Evolutionary conservation across 2,113 vertebrate species (phyloP).

Genomic region (Erpornis zantholeuca): DNA sequence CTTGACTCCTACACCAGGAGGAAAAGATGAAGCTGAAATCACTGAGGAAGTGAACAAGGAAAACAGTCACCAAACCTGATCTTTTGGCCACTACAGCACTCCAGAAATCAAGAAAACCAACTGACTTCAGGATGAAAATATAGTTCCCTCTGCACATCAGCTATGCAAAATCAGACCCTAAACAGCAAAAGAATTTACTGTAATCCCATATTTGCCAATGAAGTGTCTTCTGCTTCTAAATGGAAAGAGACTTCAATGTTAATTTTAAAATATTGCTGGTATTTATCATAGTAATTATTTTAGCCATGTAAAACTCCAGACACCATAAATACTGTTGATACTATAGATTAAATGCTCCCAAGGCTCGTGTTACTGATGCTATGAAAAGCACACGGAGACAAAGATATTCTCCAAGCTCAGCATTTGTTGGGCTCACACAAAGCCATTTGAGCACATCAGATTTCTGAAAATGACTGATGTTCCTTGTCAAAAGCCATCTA

Average conservation of each 20-base stretch:
- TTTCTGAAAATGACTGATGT: slow-evolving; percentile 14
- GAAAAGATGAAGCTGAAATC: neutral
- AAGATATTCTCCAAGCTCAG: slow-evolving; percentile 21
- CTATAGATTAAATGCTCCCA: slow-evolving; percentile 55
- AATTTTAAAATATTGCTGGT: slow-evolving; percentile 56
- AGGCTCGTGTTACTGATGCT: neutral
- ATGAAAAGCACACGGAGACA: neutral
- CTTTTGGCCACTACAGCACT: neutral
- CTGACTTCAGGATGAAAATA: neutral
- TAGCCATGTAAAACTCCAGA: slow-evolving; percentile 47
- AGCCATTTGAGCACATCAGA: neutral
- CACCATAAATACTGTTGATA: slow-evolving; percentile 39
- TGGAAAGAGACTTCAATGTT: slow-evolving; percentile 28
- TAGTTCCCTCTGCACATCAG: neutral
- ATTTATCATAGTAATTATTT: slow-evolving; percentile 64
- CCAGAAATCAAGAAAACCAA: neutral
- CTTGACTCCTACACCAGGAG: fast-evolving
- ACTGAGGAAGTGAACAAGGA: neutral
- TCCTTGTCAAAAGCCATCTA: neutral
- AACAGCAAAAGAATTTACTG: neutral
- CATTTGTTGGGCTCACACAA: neutral
- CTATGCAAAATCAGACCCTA: neutral
- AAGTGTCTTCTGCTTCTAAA: slow-evolving; percentile 28
- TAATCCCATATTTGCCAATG: slow-evolving; percentile 31
- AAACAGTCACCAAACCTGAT: neutral